Evolutionary conservation across 30 jellyfish, hydroid and myxozoan species (phyloP).

Genomic region (Clytia hemisphaerica): DNA sequence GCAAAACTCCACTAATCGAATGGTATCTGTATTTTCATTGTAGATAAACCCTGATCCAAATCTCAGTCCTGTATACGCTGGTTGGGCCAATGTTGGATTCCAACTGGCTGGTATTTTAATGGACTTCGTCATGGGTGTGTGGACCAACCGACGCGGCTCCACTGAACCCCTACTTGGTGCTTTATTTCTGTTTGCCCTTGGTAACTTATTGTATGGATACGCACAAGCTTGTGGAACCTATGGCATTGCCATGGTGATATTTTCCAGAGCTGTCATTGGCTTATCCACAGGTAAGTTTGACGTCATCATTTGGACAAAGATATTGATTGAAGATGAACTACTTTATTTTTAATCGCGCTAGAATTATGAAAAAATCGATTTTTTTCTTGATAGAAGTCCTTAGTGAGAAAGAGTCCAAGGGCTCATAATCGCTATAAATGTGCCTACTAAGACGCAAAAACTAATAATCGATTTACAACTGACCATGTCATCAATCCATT

Average conservation of each 20-base stretch:
- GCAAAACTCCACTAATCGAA: too few species aligned
- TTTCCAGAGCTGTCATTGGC: slow-evolving; percentile 54
- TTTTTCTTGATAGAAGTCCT: too few species aligned
- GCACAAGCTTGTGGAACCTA: slow-evolving; percentile 43
- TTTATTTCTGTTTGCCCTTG: slow-evolving; percentile 32
- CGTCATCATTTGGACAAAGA: not conserved
- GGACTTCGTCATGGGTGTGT: slow-evolving; percentile 41
- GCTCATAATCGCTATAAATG: too few species aligned
- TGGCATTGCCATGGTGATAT: slow-evolving; percentile 52
- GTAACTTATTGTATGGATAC: slow-evolving; percentile 58
- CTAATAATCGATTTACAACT: too few species aligned
- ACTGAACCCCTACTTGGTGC: slow-evolving; percentile 52
- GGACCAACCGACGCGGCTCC: slow-evolving; percentile 57
- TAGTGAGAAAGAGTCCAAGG: too few species aligned
- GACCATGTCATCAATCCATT: too few species aligned
- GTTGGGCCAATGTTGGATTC: slow-evolving; percentile 62
- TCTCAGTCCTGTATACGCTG: slow-evolving; percentile 54
- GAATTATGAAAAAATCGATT: too few species aligned
- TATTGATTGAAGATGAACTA: not conserved
- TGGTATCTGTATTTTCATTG: not conserved
- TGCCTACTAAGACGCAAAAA: too few species aligned
- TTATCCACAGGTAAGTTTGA: slow-evolving; percentile 54
- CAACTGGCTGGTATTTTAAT: slow-evolving; percentile 45
- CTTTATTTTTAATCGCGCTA: too few species aligned
- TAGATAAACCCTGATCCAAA: slow-evolving; percentile 42